Percentiles rank a stretch among this genome's conserved stretches.
These are phyloP conservation scores for Ranitomeya variabilis DNA, from an alignment of 2,113 vertebrate species.

Conservation along the genomic window DNA sequence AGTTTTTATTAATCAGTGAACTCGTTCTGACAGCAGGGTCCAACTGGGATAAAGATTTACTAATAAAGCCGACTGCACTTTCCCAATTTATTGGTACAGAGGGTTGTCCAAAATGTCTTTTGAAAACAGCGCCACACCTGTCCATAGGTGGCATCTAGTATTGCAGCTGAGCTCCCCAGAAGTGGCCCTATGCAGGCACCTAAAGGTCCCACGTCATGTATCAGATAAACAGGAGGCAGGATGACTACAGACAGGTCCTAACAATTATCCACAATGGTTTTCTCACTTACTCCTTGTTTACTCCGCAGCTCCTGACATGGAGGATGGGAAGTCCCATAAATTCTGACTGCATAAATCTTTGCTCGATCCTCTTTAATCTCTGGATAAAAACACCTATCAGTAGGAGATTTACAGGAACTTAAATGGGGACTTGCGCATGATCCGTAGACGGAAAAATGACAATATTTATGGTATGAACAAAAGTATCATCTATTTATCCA, in stretches of 20 bases:
- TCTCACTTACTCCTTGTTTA: not conserved
- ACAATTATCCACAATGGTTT: not conserved
- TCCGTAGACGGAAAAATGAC: not conserved
- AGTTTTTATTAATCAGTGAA: no score
- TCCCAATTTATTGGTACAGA: no score
- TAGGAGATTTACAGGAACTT: not conserved
- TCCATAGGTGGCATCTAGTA: no score
- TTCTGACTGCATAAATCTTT: not conserved
- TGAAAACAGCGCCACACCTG: no score
- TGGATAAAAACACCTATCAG: conserved; percentile 3
- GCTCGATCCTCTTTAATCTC: not conserved
- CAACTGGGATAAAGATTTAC: no score
- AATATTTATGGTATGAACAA: not conserved
- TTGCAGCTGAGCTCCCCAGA: no score
- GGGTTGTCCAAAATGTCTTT: no score
- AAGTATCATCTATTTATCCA: not conserved
- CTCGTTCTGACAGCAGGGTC: no score
- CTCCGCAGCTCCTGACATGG: conserved; percentile 4
- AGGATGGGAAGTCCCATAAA: conserved; percentile 2
- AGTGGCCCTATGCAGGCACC: no score
- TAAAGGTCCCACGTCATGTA: no score
- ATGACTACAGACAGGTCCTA: not conserved
- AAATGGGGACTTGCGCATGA: not conserved
- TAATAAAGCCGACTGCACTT: no score
- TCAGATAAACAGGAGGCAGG: not conserved